Base-by-base conservation (phyloP, 2,113 vertebrate genomes). In the Hyaena hyaena region DNA sequence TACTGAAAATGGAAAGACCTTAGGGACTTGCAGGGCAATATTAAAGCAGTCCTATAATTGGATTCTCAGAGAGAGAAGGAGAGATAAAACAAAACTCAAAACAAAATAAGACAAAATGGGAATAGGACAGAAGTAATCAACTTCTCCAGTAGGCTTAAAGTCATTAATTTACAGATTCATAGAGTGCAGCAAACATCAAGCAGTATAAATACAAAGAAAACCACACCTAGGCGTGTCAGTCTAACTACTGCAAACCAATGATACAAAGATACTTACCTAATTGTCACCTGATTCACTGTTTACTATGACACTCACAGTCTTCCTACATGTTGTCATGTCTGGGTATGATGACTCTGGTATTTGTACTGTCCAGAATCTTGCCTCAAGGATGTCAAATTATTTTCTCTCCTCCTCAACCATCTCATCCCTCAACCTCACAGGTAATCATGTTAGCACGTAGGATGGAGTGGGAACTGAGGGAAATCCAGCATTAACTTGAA, bases 241-340 rank as follows among this genome's bases (percentile, higher is more conserved):
- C 35, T 39, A 74, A 12, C 15, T 33, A 11, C 1, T 53, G 39
- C 74, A 79, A 61, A 50, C 7, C 39, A 73, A 5, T 1, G 17
- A 48, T 7, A n/a, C 61, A 71, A 86, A 92, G 97, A 97, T 92
- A 98, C 97, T 84, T 55, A 96, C 88, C 58, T 94, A 83, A 88
- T 88, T 96, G 97, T 97, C 93, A 94, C 81, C n/a, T 0, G 0
- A 71, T 16, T 95, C 95, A 26, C 76, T 92, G 93, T 88, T 96
- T 86, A 92, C 26, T 93, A 85, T 63, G 77, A 68, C 80, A 92
- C 31, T 39, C 94, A 96, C 84, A 91, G 96, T 95, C 95, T 88
- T 97, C 92, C 77, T 73, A 93, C 82, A 95, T 94, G 96, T 95
- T 96, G 88, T 97, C 98, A 96, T 7, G 96, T 97, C 98, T 98